Conservation (phyloP, 2,888 invertebrate genomes). For the Dryocosmus kuriphilus region DNA sequence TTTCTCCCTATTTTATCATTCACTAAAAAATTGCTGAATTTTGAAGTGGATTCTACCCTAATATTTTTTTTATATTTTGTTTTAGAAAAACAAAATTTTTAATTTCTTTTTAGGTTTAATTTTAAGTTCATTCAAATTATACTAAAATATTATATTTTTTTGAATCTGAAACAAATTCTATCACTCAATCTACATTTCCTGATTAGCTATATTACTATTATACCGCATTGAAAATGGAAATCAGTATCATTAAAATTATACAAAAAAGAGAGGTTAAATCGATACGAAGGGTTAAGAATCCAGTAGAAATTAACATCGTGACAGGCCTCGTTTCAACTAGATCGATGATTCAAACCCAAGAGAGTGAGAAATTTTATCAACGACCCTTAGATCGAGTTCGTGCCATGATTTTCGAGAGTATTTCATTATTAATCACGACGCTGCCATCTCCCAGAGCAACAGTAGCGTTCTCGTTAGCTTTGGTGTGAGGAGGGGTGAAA, state of each 20-base stretch:
- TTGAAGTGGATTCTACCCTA: too few species aligned
- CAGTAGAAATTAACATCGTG: slow-evolving; percentile 27
- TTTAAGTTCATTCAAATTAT: too few species aligned
- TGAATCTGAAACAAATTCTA: neutral
- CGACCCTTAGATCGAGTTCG: slow-evolving; percentile 67
- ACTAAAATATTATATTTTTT: too few species aligned
- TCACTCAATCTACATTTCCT: neutral
- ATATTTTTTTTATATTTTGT: too few species aligned
- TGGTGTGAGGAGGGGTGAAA: slow-evolving; percentile 57
- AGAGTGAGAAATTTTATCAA: slow-evolving; percentile 66
- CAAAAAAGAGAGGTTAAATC: slow-evolving; percentile 13
- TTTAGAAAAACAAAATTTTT: too few species aligned
- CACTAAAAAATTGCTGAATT: too few species aligned
- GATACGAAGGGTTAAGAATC: slow-evolving; percentile 13
- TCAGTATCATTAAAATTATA: neutral
- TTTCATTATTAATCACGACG: slow-evolving; percentile 75
- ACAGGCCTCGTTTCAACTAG: slow-evolving; percentile 19
- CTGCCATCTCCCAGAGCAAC: slow-evolving; percentile 72
- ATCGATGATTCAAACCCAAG: slow-evolving; percentile 40
- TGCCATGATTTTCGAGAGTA: slow-evolving; percentile 69
- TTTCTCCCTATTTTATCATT: too few species aligned
- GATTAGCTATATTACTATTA: neutral
- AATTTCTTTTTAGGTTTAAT: too few species aligned
- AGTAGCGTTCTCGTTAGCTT: slow-evolving; percentile 70
- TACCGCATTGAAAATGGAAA: neutral